phyloP scores from a whole-genome alignment of 1,140 invertebrate genomes.

The Bombus haemorrhoidalis region DNA sequence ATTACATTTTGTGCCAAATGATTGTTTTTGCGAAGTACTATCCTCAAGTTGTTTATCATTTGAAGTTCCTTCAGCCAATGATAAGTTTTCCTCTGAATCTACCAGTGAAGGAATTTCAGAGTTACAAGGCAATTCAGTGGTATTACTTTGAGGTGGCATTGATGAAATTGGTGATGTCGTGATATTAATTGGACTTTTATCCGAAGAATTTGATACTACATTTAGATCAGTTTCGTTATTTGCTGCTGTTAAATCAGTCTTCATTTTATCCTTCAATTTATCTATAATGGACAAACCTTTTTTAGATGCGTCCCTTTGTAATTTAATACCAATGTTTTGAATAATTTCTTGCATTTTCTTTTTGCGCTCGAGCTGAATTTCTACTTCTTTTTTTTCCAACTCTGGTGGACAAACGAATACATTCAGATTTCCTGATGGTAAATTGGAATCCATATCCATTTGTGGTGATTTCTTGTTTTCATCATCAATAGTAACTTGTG shows the following conservation, averaged over 20 bases:
- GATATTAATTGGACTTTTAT: not conserved
- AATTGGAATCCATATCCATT: not conserved
- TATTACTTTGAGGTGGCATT: not conserved
- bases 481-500: not conserved
- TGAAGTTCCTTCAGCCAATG: not conserved
- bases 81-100: not conserved
- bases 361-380: constrained; percentile 78
- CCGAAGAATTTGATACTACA: not conserved
- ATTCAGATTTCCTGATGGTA: constrained; percentile 71
- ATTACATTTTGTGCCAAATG: constrained; percentile 10
- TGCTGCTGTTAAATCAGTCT: constrained; percentile 50
- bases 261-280: constrained; percentile 78
- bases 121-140: not conserved
- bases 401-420: constrained; percentile 79
- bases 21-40: not conserved
- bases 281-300: constrained; percentile 76
- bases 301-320: constrained; percentile 66
- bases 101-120: not conserved
- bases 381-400: constrained; percentile 77
- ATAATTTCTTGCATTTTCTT: constrained; percentile 80
- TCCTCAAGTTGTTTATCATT: not conserved
- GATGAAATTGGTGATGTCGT: not conserved
- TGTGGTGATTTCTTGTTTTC: constrained; percentile 11
- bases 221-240: not conserved
- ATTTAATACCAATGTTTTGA: constrained; percentile 75